Base-by-base conservation (phyloP, 1,140 invertebrate genomes). In the Drosophila pseudoobscura region DNA sequence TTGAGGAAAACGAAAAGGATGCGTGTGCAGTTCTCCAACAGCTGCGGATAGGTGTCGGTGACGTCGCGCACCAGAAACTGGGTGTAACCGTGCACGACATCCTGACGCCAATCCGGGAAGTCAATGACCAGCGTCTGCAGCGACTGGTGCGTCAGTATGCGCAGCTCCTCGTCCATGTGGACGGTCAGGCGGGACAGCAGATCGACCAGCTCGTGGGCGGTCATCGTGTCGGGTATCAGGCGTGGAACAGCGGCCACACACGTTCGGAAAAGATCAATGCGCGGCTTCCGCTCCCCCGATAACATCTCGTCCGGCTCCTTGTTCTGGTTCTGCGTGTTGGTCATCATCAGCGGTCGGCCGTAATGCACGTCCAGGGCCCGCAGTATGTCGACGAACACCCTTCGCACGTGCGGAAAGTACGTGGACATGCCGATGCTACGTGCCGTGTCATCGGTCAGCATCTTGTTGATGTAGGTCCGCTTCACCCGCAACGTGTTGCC, bases 211-310 rank as follows among this genome's bases (percentile, higher is more conserved):
- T 99, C 98, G 13, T 95, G 94, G 9, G 97, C 94, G 20, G 95
- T 97, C 97, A 99, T 99, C 1, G 97, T 98, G 92, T 99, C 98
- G 0, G 99, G 99, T 73, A 99, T 98, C 6, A 99, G 92, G 51
- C 99, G 94, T 6, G 99, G 99, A 74, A 99, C 98, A 3, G 99
- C 98, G 17, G 99, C 99, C 15, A 99, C 97, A 91, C 99, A 99
- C 0, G 99, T 99, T 20, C 98, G 94, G 89, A 99, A 99, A 63
- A 99, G 92, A 93, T 99, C 99, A 66, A 99, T 98, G 89, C 98
- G 96, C 0, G 98, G 97, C 91, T 99, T 99, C n/a, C 98, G 94
- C 91, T 99, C 99, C 0, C 98, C 97, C 0, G 97, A 98, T 26
- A 99, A 96, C 94, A 99, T 96, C 91, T 99, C 98, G 79, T 98